Percentiles rank a stretch among this genome's conserved stretches.
Evolutionary conservation across 2,113 vertebrate species (phyloP).

Genomic region (Gymnarchus niloticus): DNA sequence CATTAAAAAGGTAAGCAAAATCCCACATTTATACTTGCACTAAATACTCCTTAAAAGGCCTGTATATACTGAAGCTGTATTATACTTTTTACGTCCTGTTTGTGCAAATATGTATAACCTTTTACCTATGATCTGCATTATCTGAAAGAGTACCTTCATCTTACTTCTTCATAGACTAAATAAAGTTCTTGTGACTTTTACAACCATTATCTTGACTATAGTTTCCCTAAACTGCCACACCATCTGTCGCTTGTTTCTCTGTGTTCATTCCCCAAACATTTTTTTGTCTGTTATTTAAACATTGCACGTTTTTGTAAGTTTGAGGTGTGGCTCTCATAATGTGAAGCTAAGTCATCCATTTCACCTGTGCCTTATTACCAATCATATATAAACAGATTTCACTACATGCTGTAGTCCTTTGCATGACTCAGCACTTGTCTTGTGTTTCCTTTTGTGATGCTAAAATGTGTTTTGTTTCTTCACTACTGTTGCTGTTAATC

Average conservation of each 20-base stretch:
- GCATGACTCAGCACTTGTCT: neutral
- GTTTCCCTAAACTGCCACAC: neutral
- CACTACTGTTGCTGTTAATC: neutral
- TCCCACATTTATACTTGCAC: neutral
- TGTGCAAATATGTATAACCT: neutral
- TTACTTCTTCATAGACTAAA: slow-evolving; percentile 11
- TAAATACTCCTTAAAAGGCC: neutral
- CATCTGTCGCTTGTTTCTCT: neutral
- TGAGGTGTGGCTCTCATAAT: neutral
- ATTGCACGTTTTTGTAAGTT: neutral
- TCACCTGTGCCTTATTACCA: neutral
- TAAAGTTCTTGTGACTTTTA: slow-evolving; percentile 14
- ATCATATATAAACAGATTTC: neutral
- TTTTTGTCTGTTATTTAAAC: neutral
- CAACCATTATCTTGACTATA: neutral
- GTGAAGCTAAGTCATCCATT: neutral
- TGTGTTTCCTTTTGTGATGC: neutral
- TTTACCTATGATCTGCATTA: neutral
- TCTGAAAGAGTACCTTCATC: neutral
- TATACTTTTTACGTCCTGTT: neutral
- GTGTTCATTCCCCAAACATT: neutral
- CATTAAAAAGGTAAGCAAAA: neutral
- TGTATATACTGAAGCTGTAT: slow-evolving; percentile 1
- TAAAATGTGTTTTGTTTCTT: neutral
- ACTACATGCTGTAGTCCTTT: neutral